phyloP scores from a whole-genome alignment of 64 coral and sea anemone species.

The Porites australiensis region DNA sequence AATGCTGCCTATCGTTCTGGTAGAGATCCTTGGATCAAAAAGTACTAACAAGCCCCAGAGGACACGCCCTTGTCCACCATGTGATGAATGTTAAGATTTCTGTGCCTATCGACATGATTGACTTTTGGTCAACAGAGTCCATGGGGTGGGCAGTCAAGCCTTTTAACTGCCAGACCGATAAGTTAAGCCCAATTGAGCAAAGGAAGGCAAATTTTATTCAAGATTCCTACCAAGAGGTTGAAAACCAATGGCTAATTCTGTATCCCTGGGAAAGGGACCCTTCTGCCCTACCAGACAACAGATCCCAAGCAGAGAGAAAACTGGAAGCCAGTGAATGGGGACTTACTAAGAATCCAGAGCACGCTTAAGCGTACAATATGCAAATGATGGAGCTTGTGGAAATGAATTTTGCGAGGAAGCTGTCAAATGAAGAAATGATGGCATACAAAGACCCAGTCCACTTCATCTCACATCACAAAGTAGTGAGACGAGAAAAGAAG shows the following conservation, averaged over 20 bases:
- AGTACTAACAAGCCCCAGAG: no score
- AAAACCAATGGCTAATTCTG: background rate
- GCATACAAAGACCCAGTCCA: background rate
- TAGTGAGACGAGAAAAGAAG: slow-evolving; percentile 1
- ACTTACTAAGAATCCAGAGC: background rate
- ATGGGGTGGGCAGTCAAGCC: background rate
- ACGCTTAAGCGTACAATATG: background rate
- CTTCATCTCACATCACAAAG: background rate
- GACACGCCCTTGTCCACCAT: background rate
- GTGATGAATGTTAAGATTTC: background rate
- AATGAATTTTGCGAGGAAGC: background rate
- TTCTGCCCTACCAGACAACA: background rate
- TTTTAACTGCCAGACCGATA: background rate
- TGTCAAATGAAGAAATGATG: background rate
- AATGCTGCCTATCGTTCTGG: no score
- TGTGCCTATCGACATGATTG: background rate
- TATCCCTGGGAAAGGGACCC: background rate
- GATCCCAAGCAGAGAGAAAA: background rate
- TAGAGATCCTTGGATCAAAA: no score
- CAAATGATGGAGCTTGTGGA: background rate
- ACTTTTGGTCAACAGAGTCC: slow-evolving; percentile 8
- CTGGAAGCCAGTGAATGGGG: background rate
- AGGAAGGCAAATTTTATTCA: background rate
- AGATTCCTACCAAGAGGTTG: background rate
- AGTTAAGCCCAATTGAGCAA: background rate